Evolutionary conservation across 2,888 invertebrate species (phyloP).

Genomic region (Geotrupes spiniger): DNA sequence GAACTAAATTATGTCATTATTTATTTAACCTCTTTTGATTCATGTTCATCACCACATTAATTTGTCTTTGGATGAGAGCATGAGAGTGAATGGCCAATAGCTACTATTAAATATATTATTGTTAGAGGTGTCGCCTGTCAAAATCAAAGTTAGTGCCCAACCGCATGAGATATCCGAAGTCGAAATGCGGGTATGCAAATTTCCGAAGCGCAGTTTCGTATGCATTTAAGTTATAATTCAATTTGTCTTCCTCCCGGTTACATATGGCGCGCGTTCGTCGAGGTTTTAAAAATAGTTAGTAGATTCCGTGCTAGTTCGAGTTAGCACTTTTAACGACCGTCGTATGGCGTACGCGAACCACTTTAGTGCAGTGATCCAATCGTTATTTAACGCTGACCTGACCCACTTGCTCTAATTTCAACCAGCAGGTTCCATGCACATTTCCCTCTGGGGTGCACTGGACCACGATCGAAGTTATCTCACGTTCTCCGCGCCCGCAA

Average conservation of each 20-base stretch:
- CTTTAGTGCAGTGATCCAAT: constrained; percentile 21
- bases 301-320: constrained; percentile 1
- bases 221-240: constrained; percentile 1
- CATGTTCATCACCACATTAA: no score
- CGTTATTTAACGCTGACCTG: constrained; percentile 33
- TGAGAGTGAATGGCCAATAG: no score
- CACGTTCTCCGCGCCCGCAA: constrained; percentile 28
- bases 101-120: no score
- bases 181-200: no score
- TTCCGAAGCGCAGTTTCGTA: no score
- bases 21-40: no score
- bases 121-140: no score
- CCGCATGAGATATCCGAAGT: no score
- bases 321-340: constrained; percentile 6
- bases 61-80: no score
- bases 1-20: no score
- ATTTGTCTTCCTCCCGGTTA: constrained; percentile 1
- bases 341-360: constrained; percentile 2
- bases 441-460: constrained; percentile 29
- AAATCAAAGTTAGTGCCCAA: no score
- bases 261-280: background rate
- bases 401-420: constrained; percentile 28
- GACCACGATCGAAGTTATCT: constrained; percentile 33
- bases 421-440: constrained; percentile 27
- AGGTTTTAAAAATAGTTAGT: constrained; percentile 5